Percentiles rank a stretch among this genome's conserved stretches.
Evolutionary conservation across 2,113 vertebrate species (phyloP).

Genomic region (Nannospalax galili): DNA sequence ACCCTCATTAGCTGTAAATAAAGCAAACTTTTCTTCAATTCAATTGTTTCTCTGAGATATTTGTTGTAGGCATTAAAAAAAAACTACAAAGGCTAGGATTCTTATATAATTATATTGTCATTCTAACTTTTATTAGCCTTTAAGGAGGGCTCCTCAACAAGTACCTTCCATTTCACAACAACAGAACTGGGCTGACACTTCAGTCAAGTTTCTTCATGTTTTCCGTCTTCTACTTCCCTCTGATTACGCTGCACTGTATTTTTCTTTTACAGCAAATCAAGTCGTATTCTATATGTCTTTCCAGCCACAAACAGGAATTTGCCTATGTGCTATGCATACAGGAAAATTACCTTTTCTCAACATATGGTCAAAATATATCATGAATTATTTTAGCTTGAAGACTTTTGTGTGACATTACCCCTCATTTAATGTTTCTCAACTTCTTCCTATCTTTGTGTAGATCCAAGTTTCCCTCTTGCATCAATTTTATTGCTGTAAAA

Average conservation of each 20-base stretch:
- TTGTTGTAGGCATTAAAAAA: no score
- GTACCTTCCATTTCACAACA: no score
- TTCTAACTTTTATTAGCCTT: no score
- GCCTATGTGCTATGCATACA: rapidly evolving
- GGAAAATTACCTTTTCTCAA: background rate
- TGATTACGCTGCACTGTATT: background rate
- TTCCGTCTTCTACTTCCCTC: background rate
- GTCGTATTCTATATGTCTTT: no score
- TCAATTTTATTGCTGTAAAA: background rate
- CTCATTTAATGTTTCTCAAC: background rate
- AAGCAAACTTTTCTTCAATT: no score
- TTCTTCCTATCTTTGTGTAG: background rate
- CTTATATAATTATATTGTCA: no score
- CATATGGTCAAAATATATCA: background rate
- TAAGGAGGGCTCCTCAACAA: background rate
- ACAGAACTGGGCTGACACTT: background rate
- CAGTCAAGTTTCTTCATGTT: background rate
- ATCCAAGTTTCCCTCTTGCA: background rate
- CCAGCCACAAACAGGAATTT: background rate
- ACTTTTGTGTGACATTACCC: background rate
- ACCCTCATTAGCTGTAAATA: no score
- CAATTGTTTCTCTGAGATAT: no score
- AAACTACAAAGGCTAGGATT: no score
- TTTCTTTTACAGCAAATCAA: background rate
- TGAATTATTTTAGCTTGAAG: background rate